Evolutionary conservation across 2,888 invertebrate species (phyloP).

Genomic region (Drosophila rellima): DNA sequence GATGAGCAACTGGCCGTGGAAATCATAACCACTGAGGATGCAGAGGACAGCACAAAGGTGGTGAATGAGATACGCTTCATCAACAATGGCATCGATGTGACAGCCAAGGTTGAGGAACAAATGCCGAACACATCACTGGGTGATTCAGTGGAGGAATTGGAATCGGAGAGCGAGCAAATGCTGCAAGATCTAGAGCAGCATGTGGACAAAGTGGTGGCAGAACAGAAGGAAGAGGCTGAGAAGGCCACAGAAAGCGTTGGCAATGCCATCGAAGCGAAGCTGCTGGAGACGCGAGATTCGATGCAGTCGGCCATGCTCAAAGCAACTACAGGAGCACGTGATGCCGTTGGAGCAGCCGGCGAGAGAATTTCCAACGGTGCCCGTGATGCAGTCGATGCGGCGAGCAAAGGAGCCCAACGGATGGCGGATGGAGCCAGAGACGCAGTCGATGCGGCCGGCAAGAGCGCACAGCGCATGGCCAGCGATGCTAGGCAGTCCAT

Average conservation of each 20-base stretch:
- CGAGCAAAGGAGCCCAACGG: slow-evolving; percentile 64
- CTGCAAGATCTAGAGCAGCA: slow-evolving; percentile 54
- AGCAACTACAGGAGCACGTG: slow-evolving; percentile 61
- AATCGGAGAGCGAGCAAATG: slow-evolving; percentile 57
- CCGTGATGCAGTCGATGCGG: slow-evolving; percentile 61
- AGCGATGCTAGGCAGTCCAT: slow-evolving; percentile 65
- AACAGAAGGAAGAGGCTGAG: slow-evolving; percentile 45
- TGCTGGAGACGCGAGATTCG: slow-evolving; percentile 53
- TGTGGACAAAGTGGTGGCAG: slow-evolving; percentile 53
- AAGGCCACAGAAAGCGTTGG: slow-evolving; percentile 34
- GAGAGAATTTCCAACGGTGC: slow-evolving; percentile 62
- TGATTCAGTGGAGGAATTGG: slow-evolving; percentile 61
- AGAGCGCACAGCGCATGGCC: slow-evolving; percentile 64
- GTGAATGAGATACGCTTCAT: slow-evolving; percentile 85
- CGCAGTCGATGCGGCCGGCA: slow-evolving; percentile 67
- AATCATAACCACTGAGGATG: slow-evolving; percentile 82
- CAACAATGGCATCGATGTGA: slow-evolving; percentile 85
- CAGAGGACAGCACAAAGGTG: slow-evolving; percentile 76
- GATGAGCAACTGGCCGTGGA: slow-evolving; percentile 84
- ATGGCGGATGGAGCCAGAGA: slow-evolving; percentile 70
- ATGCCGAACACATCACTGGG: slow-evolving; percentile 62
- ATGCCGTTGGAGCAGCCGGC: slow-evolving; percentile 52
- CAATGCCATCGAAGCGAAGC: slow-evolving; percentile 49
- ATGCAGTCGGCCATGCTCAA: slow-evolving; percentile 56
- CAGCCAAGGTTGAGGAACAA: slow-evolving; percentile 79